Conservation (phyloP, 2,113 vertebrate species). For the Melanerpes formicivorus region DNA sequence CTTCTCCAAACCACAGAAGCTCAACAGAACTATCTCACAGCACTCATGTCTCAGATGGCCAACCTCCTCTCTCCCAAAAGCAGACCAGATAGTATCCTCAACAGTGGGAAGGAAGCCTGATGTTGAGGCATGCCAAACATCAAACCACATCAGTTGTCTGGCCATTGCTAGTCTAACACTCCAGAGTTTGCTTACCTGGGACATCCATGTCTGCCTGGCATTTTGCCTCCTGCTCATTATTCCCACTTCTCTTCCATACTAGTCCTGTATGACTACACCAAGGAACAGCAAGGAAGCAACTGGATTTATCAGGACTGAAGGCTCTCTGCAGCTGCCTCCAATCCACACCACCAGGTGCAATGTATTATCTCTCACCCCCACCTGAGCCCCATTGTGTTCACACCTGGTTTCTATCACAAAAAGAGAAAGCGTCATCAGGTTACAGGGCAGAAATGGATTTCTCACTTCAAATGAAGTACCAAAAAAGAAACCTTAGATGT, state of each 20-base stretch:
- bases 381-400: background rate
- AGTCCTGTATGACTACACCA: accelerated
- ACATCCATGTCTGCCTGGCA: background rate
- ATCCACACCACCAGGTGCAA: background rate
- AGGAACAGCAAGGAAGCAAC: background rate
- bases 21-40: background rate
- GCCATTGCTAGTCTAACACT: accelerated
- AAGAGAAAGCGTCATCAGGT: accelerated
- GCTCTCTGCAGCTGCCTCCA: no score
- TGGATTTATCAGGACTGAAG: background rate
- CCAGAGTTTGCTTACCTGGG: background rate
- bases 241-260: background rate
- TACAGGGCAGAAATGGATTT: background rate
- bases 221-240: background rate
- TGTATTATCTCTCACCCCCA: background rate
- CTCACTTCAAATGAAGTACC: background rate
- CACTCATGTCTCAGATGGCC: accelerated
- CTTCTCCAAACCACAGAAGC: background rate
- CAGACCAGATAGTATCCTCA: no score
- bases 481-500: background rate
- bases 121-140: accelerated
- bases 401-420: accelerated
- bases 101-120: background rate
- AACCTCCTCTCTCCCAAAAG: background rate
- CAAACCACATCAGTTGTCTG: accelerated